These are phyloP conservation scores for Smutsia gigantea DNA, from an alignment of 2,797 vertebrate genomes.

Conservation along the genomic window DNA sequence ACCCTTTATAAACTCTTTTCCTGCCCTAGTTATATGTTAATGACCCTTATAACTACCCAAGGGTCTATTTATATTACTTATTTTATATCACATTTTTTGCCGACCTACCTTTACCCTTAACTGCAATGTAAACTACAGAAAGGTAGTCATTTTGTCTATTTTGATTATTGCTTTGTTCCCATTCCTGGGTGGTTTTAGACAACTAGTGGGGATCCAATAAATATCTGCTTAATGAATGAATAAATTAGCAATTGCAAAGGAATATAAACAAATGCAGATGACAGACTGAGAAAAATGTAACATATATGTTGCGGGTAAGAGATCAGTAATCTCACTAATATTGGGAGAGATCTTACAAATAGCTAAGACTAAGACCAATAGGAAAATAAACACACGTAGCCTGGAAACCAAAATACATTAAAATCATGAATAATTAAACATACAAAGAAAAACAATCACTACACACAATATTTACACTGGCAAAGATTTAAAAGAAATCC, in stretches of 20 bases:
- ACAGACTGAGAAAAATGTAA: neutral
- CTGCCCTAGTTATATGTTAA: neutral
- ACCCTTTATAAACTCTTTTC: neutral
- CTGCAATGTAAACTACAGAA: neutral
- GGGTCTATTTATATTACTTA: neutral
- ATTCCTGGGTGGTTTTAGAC: neutral
- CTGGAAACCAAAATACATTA: neutral
- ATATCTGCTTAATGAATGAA: neutral
- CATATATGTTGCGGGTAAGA: neutral
- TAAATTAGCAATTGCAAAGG: neutral
- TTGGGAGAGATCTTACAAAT: neutral
- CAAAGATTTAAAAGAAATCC: neutral
- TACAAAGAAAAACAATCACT: conserved; percentile 4
- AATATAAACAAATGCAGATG: neutral
- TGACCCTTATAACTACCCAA: neutral
- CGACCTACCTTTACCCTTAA: neutral
- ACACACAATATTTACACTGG: neutral
- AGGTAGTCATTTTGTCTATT: neutral
- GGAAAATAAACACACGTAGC: neutral
- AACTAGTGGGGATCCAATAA: neutral
- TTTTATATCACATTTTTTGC: neutral
- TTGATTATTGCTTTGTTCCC: neutral
- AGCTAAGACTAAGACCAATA: neutral
- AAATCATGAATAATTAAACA: neutral
- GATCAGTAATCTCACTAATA: neutral